A percentile compares a stretch with the other conserved stretches of the same genome.
Evolutionary conservation across 2,888 invertebrate species (phyloP).

Genomic region (Cryptocephalus moraei): DNA sequence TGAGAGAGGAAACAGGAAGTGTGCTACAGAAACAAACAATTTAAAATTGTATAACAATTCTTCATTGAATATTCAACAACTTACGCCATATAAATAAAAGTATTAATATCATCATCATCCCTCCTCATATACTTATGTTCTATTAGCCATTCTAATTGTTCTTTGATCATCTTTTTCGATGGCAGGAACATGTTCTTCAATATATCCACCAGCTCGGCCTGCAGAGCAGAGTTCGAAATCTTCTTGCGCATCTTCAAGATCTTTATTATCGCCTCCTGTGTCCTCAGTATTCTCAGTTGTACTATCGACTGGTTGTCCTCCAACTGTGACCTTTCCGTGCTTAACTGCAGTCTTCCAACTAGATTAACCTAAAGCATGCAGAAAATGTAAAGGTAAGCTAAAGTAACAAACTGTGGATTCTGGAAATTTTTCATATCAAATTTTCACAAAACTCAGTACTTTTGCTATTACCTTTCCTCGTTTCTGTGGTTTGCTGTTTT

Average conservation of each 20-base stretch:
- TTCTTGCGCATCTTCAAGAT: constrained; percentile 97
- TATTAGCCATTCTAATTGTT: constrained; percentile 98
- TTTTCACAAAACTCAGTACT: too few species aligned
- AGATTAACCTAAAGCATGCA: constrained; percentile 57
- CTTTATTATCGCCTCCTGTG: constrained; percentile 97
- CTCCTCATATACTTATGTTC: constrained; percentile 97
- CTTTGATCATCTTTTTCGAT: constrained; percentile 98
- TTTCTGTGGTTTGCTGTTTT: constrained; percentile 90
- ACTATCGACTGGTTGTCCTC: constrained; percentile 99
- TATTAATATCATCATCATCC: constrained; percentile 95
- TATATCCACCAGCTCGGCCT: constrained; percentile 95
- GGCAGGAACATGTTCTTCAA: constrained; percentile 99
- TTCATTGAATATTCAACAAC: constrained; percentile 5
- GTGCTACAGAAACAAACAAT: too few species aligned
- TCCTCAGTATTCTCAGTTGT: constrained; percentile 85
- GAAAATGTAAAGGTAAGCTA: too few species aligned
- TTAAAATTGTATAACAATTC: background rate
- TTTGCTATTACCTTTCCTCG: constrained; percentile 64
- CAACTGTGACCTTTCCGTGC: constrained; percentile 89
- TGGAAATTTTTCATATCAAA: too few species aligned
- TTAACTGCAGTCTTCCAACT: constrained; percentile 89
- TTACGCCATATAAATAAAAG: constrained; percentile 95
- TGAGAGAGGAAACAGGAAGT: too few species aligned
- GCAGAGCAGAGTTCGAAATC: constrained; percentile 87
- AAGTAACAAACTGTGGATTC: too few species aligned